phyloP scores from a whole-genome alignment of 2,113 vertebrate species.

The Triplophysa rosa region DNA sequence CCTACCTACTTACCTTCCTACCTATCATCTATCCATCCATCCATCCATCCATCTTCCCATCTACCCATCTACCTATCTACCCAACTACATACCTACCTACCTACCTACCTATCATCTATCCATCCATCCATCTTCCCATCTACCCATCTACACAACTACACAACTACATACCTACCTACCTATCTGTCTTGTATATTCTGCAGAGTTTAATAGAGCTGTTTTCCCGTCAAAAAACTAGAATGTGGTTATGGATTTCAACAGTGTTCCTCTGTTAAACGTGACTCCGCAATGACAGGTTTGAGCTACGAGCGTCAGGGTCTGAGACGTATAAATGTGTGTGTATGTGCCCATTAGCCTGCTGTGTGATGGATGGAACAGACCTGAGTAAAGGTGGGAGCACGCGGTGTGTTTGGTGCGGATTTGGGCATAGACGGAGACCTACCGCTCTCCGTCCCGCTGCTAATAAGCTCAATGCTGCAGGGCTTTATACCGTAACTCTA shows the following conservation, averaged over 20 bases:
- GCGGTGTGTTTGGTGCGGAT: conserved; percentile 62
- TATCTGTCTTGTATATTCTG: neutral
- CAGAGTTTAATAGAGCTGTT: neutral
- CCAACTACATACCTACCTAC: too few species aligned
- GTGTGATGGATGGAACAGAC: conserved; percentile 69
- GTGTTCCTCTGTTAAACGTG: conserved; percentile 58
- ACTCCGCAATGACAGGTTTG: conserved; percentile 49
- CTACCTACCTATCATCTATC: conserved; percentile 6
- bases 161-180: neutral
- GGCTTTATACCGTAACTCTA: conserved; percentile 57
- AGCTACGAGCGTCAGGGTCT: conserved; percentile 52
- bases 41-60: neutral
- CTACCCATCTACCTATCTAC: conserved; percentile 10
- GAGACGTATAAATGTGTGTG: conserved; percentile 41
- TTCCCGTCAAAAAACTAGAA: neutral
- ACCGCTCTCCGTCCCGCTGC: conserved; percentile 55
- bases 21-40: neutral
- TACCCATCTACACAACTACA: too few species aligned
- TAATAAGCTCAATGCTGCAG: conserved; percentile 60
- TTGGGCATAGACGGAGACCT: conserved; percentile 51
- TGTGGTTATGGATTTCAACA: conserved; percentile 62
- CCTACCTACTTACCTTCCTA: too few species aligned
- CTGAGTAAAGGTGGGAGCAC: conserved; percentile 68
- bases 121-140: too few species aligned
- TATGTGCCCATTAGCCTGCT: conserved; percentile 41